phyloP scores from a whole-genome alignment of 2,797 vertebrate genomes.

The Enteromius anoplus region DNA sequence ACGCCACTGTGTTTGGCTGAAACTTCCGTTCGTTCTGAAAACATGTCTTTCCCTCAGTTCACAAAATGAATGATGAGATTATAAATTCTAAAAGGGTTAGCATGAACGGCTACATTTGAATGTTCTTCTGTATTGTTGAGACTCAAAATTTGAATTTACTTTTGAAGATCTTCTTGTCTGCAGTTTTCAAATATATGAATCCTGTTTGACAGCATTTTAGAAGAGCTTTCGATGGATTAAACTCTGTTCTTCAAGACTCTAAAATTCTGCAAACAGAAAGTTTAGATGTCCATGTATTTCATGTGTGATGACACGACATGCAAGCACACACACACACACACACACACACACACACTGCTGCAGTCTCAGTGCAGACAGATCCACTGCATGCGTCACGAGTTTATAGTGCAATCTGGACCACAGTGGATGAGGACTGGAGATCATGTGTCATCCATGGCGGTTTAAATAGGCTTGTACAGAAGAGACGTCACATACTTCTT shows the following conservation, averaged over 20 bases:
- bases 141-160: neutral
- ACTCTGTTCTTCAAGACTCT: neutral
- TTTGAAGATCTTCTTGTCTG: neutral
- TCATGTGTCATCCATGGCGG: conserved; percentile 45
- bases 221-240: neutral
- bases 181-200: conserved; percentile 12
- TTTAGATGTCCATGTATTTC: neutral
- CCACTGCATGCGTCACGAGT: conserved; percentile 56
- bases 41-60: neutral
- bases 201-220: neutral
- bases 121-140: neutral
- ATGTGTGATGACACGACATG: neutral
- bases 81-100: neutral
- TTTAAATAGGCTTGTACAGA: conserved; percentile 96
- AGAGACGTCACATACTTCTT: conserved; percentile 98
- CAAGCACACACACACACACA: neutral
- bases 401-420: conserved; percentile 69
- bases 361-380: conserved; percentile 1
- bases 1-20: neutral
- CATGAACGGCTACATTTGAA: conserved; percentile 9
- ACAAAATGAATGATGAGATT: neutral
- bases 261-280: conserved; percentile 37
- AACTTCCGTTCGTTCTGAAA: neutral
- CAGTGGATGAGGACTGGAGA: conserved; percentile 58
- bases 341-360: neutral